Evolutionary conservation across 2,888 invertebrate genomes (phyloP).

Genomic region (Tinea trinotella): DNA sequence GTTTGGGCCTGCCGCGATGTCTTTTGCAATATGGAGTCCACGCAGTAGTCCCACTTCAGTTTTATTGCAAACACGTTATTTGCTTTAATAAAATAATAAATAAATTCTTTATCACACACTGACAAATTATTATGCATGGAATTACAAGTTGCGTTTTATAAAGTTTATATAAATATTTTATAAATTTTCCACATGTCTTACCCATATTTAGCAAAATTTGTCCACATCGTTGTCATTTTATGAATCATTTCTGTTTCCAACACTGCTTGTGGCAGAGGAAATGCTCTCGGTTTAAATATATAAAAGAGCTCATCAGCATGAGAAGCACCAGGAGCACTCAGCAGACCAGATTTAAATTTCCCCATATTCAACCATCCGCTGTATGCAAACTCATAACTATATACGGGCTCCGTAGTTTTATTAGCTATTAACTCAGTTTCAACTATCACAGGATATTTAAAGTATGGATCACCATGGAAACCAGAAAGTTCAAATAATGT

Average conservation of each 20-base stretch:
- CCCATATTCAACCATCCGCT: slow-evolving; percentile 52
- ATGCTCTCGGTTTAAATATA: slow-evolving; percentile 40
- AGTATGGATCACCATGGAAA: slow-evolving; percentile 50
- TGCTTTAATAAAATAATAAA: too few relatives aligned
- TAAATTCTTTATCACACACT: too few relatives aligned
- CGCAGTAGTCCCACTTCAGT: too few relatives aligned
- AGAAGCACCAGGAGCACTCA: slow-evolving; percentile 44
- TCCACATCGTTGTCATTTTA: slow-evolving; percentile 49
- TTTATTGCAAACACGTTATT: background rate
- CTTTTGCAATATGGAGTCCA: too few relatives aligned
- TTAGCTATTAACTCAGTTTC: slow-evolving; percentile 40
- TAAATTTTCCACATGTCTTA: too few relatives aligned
- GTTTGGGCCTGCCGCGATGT: too few relatives aligned
- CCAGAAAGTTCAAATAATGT: slow-evolving; percentile 41
- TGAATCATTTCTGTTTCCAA: slow-evolving; percentile 39
- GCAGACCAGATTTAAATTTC: slow-evolving; percentile 39
- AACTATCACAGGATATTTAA: slow-evolving; percentile 43
- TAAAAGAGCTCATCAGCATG: slow-evolving; percentile 64
- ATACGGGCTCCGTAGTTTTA: slow-evolving; percentile 36
- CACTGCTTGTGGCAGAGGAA: slow-evolving; percentile 31
- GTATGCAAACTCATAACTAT: slow-evolving; percentile 45
- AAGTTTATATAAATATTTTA: too few relatives aligned
- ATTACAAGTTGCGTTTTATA: too few relatives aligned
- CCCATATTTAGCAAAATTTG: slow-evolving; percentile 58
- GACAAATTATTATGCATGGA: too few relatives aligned